Evolutionary conservation across 2,113 vertebrate species (phyloP), one percentile per base, ranked within the genome.

Genomic region (Oenanthe melanoleuca): DNA sequence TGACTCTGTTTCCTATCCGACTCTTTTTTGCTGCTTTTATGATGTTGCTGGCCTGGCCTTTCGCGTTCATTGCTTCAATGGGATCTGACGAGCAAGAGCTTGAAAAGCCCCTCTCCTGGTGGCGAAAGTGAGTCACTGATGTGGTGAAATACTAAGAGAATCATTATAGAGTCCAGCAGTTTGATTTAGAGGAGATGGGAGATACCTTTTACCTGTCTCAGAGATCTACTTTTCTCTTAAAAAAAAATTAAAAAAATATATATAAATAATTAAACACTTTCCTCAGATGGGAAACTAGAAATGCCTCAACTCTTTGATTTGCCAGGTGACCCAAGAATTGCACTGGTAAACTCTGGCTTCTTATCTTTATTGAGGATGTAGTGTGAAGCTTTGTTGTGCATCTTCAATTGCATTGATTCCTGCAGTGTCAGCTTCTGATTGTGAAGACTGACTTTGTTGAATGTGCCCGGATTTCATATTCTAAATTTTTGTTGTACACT

Each of bases 1-100:
- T 99, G 97, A 99, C 99, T 3, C 97, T 99, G 40, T 99, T 99
- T 96, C 99, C 99, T 31, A 93, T 99, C 91, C 99, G 99, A 61
- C 98, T 99, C 45, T 98, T 99, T 89, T 97, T 99, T 12, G 99
- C 99, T 37, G 98, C 98, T 72, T 99, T 99, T 97, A 99, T 99
- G 99, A 99, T 99, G 99, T 96, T 99, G 84, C 97, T 99, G 93
- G 99, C 99, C 80, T 99, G 99, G 99, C 99, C 99, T 71, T 98
- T 99, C 79, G 99, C 99, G 1, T 99, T 99, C 77, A 63, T 99
- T 84, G 98, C 99, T 71, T 98, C 99, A 22, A 96, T 99, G 91
- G 99, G 99, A 59, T 98, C 98, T 78, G 97, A 98, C 0, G 99
- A 99, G 81, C 97, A 96, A 77, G 97, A 97, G 19, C 98, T 99